Percentiles rank a stretch among this genome's conserved stretches.
Conservation (phyloP, 2,888 invertebrate species). For the Drosophila kambysellisi region DNA sequence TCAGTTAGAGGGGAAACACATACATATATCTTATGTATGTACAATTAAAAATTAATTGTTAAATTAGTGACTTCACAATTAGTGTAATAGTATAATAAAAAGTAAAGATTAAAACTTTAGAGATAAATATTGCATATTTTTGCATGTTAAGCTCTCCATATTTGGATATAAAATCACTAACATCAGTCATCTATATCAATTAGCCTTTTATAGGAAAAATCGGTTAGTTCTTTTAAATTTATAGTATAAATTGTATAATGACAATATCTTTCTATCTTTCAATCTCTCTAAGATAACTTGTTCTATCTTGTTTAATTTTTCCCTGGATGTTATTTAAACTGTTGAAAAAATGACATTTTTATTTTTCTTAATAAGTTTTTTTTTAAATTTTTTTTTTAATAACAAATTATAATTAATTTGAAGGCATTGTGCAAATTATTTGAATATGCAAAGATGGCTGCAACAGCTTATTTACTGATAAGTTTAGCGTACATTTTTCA, state of each 20-base stretch:
- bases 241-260: no score
- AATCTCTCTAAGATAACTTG: no score
- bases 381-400: not conserved
- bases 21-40: not conserved
- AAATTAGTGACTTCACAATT: not conserved
- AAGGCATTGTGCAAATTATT: no score
- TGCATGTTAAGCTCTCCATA: not conserved
- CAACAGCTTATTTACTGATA: not conserved
- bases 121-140: not conserved
- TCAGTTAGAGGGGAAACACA: not conserved
- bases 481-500: not conserved
- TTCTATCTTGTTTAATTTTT: not conserved
- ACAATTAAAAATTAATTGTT: not conserved
- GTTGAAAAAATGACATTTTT: not conserved
- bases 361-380: not conserved
- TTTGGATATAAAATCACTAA: not conserved
- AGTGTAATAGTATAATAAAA: not conserved
- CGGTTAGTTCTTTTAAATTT: not conserved
- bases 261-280: no score
- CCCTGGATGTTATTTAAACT: not conserved
- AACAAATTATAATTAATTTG: not conserved
- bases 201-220: not conserved
- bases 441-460: no score
- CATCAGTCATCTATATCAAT: not conserved
- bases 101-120: not conserved